These are phyloP conservation scores for Cyclophora punctaria DNA, from an alignment of 2,888 invertebrate species.

Conservation along the genomic window DNA sequence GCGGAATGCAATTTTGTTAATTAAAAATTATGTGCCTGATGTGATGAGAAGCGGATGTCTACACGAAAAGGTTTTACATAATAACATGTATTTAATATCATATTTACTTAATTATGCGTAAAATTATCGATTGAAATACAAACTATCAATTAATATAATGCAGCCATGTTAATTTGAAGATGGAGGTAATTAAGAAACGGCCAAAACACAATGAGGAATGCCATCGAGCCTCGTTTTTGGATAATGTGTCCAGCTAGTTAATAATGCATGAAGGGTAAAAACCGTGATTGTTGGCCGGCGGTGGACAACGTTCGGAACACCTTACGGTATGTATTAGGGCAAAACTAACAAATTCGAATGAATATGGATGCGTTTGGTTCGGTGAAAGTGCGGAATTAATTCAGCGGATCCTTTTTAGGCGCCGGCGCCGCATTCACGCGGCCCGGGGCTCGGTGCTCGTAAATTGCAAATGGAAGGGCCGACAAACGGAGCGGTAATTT, in stretches of 20 bases:
- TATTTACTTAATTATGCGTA: too few relatives aligned
- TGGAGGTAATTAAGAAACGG: too few relatives aligned
- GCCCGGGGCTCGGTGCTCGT: constrained; percentile 50
- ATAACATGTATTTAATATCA: too few relatives aligned
- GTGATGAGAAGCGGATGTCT: too few relatives aligned
- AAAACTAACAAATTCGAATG: constrained; percentile 30
- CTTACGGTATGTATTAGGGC: constrained; percentile 20
- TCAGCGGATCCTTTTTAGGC: constrained; percentile 35
- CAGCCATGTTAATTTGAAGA: too few relatives aligned
- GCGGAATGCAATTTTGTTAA: too few relatives aligned
- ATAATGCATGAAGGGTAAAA: constrained; percentile 13
- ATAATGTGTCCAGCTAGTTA: constrained; percentile 20
- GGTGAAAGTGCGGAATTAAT: constrained; percentile 38
- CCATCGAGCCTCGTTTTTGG: constrained; percentile 1
- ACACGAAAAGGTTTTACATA: too few relatives aligned
- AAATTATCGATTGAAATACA: too few relatives aligned
- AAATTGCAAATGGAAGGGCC: constrained; percentile 62
- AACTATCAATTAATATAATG: too few relatives aligned
- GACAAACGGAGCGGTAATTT: constrained; percentile 66
- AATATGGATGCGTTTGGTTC: constrained; percentile 28
- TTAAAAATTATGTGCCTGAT: too few relatives aligned
- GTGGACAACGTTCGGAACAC: constrained; percentile 11
- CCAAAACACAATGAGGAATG: too few relatives aligned
- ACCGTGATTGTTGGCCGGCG: constrained; percentile 4
- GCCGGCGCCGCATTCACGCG: constrained; percentile 41